Evolutionary conservation across 2,888 invertebrate species (phyloP), one percentile per base, ranked within the genome.

Genomic region (Phaonia tiefii): DNA sequence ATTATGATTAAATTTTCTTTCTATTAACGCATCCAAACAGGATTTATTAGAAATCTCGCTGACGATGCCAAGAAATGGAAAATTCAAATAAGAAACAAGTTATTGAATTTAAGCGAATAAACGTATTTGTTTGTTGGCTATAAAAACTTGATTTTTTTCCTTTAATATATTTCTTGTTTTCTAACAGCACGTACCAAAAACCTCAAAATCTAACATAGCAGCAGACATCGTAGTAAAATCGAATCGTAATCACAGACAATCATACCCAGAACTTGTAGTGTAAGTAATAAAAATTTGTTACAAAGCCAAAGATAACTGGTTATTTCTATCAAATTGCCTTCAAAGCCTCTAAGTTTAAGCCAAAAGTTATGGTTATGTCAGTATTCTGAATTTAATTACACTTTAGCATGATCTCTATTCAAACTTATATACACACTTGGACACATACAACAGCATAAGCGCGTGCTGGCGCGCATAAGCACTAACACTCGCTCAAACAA

Each of bases 121-220:
- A n/a, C n/a, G n/a, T n/a, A 13, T 71, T 77, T 70, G 46, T 75
- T 69, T 46, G 69, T 54, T 56, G 26, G 42, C 37, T 39, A 44
- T 74, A 58, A 63, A 77, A 81, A 77, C 67, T 77, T 49, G 74
- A 71, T 75, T 63, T 20, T 46, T 22, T 51, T 25, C 42, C 58
- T 56, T 20, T 20, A 63, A 69, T 66, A 66, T 75, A 72, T 78
- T 71, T 42, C 17, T 17, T 63, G 63, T 7, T 63, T 63, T 63
- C 42, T 65, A 75, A 42, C 72, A 81, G 81, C 81, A 81, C 81
- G 81, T 81, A 81, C 81, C 81, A 81, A 81, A 81, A 81, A 81
- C 75, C 67, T 72, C 71, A 77, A 81, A 76, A 69, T 44, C 26
- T 37, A 13, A 60, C 20, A 44, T 58, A 75, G 58, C 15, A 22